These are phyloP conservation scores for Chelmon rostratus DNA, from an alignment of 2,797 vertebrate species.

Conservation along the genomic window DNA sequence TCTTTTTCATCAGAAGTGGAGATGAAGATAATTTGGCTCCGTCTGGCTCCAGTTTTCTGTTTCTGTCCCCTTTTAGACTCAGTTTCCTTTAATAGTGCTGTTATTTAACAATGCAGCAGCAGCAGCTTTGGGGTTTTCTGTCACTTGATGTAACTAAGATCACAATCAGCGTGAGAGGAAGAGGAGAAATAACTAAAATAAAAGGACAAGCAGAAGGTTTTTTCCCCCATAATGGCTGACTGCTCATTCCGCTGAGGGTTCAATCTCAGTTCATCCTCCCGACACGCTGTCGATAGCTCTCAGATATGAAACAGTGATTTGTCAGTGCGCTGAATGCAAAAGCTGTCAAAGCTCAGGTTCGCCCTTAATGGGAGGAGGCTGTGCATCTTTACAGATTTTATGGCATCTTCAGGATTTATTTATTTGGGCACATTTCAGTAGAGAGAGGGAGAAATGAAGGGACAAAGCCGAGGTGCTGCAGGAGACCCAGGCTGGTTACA, in stretches of 20 bases:
- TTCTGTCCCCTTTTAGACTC: background rate
- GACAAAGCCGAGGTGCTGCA: background rate
- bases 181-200: slow-evolving; percentile 11
- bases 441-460: slow-evolving; percentile 1
- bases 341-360: background rate
- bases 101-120: slow-evolving; percentile 3
- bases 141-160: slow-evolving; percentile 1
- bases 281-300: slow-evolving; percentile 32
- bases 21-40: slow-evolving; percentile 18
- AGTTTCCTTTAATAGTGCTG: background rate
- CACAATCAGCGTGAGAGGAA: slow-evolving; percentile 10
- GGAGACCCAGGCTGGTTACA: background rate
- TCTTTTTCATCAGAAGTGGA: slow-evolving; percentile 1
- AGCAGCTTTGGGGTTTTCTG: background rate
- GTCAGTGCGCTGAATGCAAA: background rate
- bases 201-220: slow-evolving; percentile 16
- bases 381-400: slow-evolving; percentile 12
- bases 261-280: slow-evolving; percentile 58
- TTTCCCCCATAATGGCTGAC: background rate
- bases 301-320: slow-evolving; percentile 34
- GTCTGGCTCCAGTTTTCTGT: background rate
- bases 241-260: slow-evolving; percentile 43
- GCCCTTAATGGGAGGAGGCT: background rate
- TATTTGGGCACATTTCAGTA: slow-evolving; percentile 3
- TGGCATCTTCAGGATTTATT: background rate